Percentiles rank a stretch among this genome's conserved stretches.
phyloP scores from a whole-genome alignment of 2,888 invertebrate species.

The Gnatocerus cornutus region DNA sequence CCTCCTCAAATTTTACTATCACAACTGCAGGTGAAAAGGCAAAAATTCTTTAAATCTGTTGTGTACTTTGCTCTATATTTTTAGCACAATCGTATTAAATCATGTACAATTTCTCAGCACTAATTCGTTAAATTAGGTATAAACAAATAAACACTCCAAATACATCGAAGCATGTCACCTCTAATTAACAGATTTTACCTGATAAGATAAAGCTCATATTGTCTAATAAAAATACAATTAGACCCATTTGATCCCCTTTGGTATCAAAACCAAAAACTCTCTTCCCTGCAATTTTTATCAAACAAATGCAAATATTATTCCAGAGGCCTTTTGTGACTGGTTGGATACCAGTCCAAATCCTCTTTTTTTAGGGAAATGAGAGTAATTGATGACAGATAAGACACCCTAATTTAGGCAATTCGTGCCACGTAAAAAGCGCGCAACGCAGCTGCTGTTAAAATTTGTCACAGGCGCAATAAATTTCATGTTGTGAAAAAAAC shows the following conservation, averaged over 20 bases:
- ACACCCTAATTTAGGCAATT: constrained; percentile 1
- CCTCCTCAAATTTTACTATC: too few relatives aligned
- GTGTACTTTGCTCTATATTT: too few relatives aligned
- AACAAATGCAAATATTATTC: constrained; percentile 10
- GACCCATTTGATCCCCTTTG: background rate
- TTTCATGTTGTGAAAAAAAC: too few relatives aligned
- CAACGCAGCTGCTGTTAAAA: background rate
- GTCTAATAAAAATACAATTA: background rate
- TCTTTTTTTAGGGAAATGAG: background rate
- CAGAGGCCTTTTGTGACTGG: background rate
- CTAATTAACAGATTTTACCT: constrained; percentile 12
- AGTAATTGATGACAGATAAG: constrained; percentile 1
- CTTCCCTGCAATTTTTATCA: too few relatives aligned
- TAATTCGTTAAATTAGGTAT: too few relatives aligned
- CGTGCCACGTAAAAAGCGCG: background rate
- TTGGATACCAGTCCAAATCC: background rate
- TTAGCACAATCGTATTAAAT: too few relatives aligned
- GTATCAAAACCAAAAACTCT: background rate
- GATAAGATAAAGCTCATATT: constrained; percentile 10
- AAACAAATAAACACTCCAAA: constrained; percentile 3
- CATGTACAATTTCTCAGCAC: too few relatives aligned
- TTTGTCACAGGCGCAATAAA: background rate
- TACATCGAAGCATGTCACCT: constrained; percentile 6
- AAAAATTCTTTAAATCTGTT: too few relatives aligned
- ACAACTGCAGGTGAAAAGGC: too few relatives aligned